These are phyloP conservation scores for Lymantria monacha DNA, from an alignment of 2,888 invertebrate genomes.

Conservation along the genomic window DNA sequence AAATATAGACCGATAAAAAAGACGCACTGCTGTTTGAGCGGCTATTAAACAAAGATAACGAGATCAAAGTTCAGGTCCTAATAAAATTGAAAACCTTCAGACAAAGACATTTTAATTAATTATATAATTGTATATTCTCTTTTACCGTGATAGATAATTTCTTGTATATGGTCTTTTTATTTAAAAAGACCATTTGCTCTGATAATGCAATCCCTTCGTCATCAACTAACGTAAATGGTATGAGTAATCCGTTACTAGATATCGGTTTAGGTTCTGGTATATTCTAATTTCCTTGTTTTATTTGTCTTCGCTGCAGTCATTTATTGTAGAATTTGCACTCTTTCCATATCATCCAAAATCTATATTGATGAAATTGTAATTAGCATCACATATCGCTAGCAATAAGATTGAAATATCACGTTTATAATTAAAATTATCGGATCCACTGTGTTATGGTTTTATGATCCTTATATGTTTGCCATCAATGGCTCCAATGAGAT, in stretches of 20 bases:
- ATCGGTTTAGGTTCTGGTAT: background rate
- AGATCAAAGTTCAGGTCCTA: no score
- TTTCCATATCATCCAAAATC: constrained; percentile 16
- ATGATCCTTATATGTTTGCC: constrained; percentile 9
- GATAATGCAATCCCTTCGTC: constrained; percentile 4
- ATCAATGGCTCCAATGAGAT: constrained; percentile 6
- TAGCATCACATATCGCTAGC: constrained; percentile 19
- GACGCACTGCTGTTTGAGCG: no score
- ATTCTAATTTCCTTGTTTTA: background rate
- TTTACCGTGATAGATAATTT: background rate
- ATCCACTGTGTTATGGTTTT: constrained; percentile 14
- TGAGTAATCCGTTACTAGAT: background rate
- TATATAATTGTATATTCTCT: constrained; percentile 2
- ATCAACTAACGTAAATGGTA: background rate
- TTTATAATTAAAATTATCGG: constrained; percentile 21
- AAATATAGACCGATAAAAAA: no score
- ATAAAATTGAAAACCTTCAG: no score
- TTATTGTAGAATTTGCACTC: constrained; percentile 16
- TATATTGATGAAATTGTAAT: constrained; percentile 7
- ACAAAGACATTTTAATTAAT: no score
- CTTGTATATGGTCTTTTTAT: constrained; percentile 1
- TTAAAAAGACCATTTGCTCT: no score
- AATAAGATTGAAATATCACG: constrained; percentile 19
- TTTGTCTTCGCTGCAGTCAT: constrained; percentile 6
- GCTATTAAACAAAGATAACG: no score